These are phyloP conservation scores for Acromyrmex charruanus DNA, from an alignment of 1,140 invertebrate species.

Conservation along the genomic window DNA sequence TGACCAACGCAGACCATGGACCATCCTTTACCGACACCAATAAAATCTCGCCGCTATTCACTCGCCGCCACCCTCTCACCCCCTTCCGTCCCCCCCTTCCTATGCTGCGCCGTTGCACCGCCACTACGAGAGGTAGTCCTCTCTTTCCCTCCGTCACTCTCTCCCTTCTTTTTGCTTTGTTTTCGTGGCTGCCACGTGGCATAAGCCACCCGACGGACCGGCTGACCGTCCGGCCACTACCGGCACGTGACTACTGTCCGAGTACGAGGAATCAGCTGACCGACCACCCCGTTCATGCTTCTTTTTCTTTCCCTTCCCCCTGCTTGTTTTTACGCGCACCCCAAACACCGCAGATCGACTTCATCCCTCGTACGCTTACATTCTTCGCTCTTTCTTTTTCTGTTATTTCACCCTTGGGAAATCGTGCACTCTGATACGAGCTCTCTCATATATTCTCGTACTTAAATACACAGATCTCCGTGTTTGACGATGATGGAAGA, in stretches of 20 bases:
- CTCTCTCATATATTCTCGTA: background rate
- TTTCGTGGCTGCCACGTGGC: conserved; percentile 71
- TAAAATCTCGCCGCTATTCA: conserved; percentile 77
- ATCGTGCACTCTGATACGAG: conserved; percentile 26
- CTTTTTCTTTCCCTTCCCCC: conserved; percentile 48
- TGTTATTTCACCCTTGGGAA: conserved; percentile 50
- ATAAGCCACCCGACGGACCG: conserved; percentile 66
- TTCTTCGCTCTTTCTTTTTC: conserved; percentile 23
- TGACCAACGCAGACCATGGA: conserved; percentile 84
- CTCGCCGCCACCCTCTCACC: conserved; percentile 63
- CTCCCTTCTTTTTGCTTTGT: conserved; percentile 71
- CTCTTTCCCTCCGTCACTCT: conserved; percentile 43
- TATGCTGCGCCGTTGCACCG: conserved; percentile 44
- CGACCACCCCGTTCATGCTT: conserved; percentile 64
- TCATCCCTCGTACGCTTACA: background rate
- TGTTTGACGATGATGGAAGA: conserved; percentile 43
- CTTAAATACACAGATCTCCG: conserved; percentile 1
- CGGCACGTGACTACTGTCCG: conserved; percentile 73
- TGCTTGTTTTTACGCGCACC: conserved; percentile 46
- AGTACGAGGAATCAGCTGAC: conserved; percentile 70
- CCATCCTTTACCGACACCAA: conserved; percentile 80
- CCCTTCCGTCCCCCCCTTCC: background rate
- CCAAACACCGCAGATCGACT: conserved; percentile 46
- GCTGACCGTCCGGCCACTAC: conserved; percentile 53
- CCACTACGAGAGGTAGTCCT: background rate